Evolutionary conservation across 35 echinoderm and acorn worm genomes (phyloP).

Genomic region (Heliocidaris tuberculata): DNA sequence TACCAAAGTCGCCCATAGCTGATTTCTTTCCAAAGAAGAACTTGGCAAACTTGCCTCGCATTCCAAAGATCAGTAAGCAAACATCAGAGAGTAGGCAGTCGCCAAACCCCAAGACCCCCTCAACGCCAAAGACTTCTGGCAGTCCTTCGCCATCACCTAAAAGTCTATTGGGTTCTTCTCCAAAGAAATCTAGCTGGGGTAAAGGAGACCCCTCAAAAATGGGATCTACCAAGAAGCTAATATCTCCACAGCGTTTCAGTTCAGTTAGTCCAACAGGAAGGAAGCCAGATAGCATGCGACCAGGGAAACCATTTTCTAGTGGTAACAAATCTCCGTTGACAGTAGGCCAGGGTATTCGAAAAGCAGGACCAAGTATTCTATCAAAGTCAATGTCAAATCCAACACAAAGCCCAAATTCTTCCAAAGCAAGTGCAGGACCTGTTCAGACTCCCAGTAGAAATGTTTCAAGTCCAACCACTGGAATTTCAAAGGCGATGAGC

Average conservation of each 20-base stretch:
- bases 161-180: not conserved
- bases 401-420: not conserved
- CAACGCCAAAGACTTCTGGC: not conserved
- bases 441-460: not conserved
- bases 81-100: conserved; percentile 35
- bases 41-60: conserved; percentile 48
- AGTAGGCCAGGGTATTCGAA: conserved; percentile 2
- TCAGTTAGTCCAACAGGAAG: conserved; percentile 35
- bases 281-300: not conserved
- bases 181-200: conserved; percentile 28
- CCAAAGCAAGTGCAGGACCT: not conserved
- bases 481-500: not conserved
- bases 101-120: conserved; percentile 7
- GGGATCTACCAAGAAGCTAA: conserved; percentile 5
- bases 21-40: conserved; percentile 37
- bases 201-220: conserved; percentile 30
- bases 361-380: conserved; percentile 14
- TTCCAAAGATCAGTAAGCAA: conserved; percentile 65
- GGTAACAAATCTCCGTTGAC: conserved; percentile 18
- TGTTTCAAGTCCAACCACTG: not conserved
- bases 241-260: not conserved
- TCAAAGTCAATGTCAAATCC: not conserved
- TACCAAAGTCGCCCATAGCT: conserved; percentile 33
- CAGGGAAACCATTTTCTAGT: conserved; percentile 5
- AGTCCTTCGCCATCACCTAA: not conserved